These are phyloP conservation scores for Mystacornis crossleyi DNA, from an alignment of 2,113 vertebrate genomes.

Conservation along the genomic window DNA sequence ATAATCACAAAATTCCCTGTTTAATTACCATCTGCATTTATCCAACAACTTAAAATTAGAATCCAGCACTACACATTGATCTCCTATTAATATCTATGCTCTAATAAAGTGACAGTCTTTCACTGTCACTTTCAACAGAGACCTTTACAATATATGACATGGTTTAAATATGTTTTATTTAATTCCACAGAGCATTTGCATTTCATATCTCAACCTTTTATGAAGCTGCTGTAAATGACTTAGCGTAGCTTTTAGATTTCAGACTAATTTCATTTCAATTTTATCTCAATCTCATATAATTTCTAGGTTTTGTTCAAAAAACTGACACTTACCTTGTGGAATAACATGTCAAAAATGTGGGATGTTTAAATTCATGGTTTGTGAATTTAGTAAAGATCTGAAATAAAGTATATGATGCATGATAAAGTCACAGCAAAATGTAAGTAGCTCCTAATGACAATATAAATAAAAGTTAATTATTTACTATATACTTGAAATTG, in stretches of 20 bases:
- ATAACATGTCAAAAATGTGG: conserved; percentile 64
- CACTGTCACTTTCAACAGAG: neutral
- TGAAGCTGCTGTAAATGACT: conserved; percentile 35
- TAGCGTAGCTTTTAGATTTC: conserved; percentile 57
- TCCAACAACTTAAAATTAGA: conserved; percentile 61
- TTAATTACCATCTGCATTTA: conserved; percentile 47
- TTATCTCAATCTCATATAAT: conserved; percentile 51
- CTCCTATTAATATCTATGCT: conserved; percentile 50
- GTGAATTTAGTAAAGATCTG: conserved; percentile 44
- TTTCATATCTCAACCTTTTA: conserved; percentile 53
- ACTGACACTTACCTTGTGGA: conserved; percentile 39
- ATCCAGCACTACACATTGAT: conserved; percentile 56
- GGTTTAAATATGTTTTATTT: conserved; percentile 69
- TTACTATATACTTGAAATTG: conserved; percentile 20
- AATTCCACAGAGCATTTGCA: conserved; percentile 56
- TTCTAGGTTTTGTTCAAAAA: conserved; percentile 60
- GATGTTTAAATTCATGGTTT: conserved; percentile 47
- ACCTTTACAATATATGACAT: conserved; percentile 50
- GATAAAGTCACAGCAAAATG: conserved; percentile 55
- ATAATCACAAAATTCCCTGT: conserved; percentile 39
- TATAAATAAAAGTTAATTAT: conserved; percentile 63
- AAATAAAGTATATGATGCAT: conserved; percentile 52
- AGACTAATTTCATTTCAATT: conserved; percentile 68
- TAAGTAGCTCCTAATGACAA: conserved; percentile 55
- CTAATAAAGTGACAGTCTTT: conserved; percentile 58